A percentile compares a stretch with the other conserved stretches of the same genome.
phyloP scores from a whole-genome alignment of 2,113 vertebrate species.

The Eptesicus fuscus region DNA sequence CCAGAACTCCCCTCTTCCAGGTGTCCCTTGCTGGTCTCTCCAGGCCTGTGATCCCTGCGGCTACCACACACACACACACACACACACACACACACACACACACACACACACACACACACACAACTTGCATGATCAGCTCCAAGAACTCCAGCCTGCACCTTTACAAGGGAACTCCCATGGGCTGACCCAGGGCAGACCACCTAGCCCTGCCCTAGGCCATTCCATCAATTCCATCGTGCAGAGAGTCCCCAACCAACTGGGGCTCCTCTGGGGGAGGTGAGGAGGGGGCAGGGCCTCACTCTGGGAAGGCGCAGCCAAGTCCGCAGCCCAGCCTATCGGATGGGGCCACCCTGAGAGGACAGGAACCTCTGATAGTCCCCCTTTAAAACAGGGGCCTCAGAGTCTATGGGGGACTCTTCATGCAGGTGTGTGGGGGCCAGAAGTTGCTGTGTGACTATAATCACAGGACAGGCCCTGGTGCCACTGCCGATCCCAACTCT shows the following conservation, averaged over 20 bases:
- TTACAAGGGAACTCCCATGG: not conserved
- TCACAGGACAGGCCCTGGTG: not conserved
- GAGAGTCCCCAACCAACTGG: not conserved
- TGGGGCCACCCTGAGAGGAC: not conserved
- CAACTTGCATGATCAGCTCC: rapidly evolving
- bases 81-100: not conserved
- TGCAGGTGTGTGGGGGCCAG: not conserved
- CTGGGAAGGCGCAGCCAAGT: not conserved
- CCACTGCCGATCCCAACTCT: not conserved
- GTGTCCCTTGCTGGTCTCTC: not conserved
- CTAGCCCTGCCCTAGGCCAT: not conserved
- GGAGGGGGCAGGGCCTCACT: not conserved
- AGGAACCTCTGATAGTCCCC: not conserved
- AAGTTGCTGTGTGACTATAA: not conserved
- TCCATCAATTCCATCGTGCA: not conserved
- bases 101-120: rapidly evolving
- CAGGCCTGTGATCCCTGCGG: not conserved
- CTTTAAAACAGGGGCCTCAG: too few species aligned
- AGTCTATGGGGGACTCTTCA: not conserved
- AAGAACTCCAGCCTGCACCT: not conserved
- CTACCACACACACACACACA: too few species aligned
- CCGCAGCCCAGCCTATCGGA: not conserved
- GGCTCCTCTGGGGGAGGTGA: too few species aligned
- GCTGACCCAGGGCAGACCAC: not conserved
- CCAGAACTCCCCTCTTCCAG: not conserved